These are phyloP conservation scores for Podiceps cristatus DNA, from an alignment of 2,113 vertebrate genomes.

Conservation along the genomic window DNA sequence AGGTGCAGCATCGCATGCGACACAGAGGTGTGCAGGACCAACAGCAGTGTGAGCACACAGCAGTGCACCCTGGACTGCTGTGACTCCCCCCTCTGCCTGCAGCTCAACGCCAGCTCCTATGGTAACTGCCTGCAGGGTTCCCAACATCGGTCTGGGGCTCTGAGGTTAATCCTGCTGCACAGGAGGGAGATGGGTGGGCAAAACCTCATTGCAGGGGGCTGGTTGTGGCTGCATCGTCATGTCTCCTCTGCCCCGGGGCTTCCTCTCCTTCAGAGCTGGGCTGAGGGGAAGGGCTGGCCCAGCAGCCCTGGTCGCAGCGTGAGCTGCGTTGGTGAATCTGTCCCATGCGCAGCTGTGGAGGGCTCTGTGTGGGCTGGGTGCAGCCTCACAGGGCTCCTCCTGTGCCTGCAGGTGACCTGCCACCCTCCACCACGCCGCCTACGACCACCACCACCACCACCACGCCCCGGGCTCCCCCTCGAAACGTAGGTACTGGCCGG, in stretches of 20 bases:
- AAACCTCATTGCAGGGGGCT: accelerated
- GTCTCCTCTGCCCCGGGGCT: background rate
- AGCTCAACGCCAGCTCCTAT: constrained; percentile 35
- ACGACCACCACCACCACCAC: background rate
- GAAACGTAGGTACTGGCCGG: background rate
- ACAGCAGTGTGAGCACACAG: background rate
- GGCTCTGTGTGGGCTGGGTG: accelerated
- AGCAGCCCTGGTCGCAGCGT: accelerated
- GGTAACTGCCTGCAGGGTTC: background rate
- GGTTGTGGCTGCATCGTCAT: accelerated
- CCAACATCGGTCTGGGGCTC: accelerated
- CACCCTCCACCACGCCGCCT: background rate
- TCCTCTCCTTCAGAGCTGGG: accelerated
- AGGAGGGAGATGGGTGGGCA: background rate
- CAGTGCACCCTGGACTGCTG: constrained; percentile 77
- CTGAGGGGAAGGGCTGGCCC: background rate
- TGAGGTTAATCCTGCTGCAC: background rate
- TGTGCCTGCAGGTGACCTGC: constrained; percentile 36
- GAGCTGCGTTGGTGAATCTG: background rate
- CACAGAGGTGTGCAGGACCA: constrained; percentile 27
- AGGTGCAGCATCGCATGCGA: constrained; percentile 53
- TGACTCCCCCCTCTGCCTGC: constrained; percentile 69
- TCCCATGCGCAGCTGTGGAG: background rate
- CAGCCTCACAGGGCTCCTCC: background rate
- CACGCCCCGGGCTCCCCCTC: background rate